A percentile compares a stretch with the other conserved stretches of the same genome.
Conservation (phyloP, 2,888 invertebrate species). For the Acheta domesticus region DNA sequence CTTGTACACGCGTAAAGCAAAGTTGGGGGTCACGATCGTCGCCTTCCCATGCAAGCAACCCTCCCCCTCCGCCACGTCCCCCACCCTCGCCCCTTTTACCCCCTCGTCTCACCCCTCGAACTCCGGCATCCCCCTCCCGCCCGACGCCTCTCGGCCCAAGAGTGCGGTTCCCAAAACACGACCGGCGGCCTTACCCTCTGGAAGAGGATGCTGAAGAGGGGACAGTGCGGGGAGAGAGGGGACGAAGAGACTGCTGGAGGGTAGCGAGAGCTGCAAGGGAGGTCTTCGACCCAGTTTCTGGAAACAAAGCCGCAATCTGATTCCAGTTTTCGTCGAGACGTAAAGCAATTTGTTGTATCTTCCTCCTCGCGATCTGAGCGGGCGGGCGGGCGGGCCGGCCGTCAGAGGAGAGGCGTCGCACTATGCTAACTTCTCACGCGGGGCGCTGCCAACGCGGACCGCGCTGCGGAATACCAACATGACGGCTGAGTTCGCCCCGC, state of each 20-base stretch:
- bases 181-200: not conserved
- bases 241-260: too few species aligned
- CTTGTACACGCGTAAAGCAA: conserved; percentile 8
- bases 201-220: too few species aligned
- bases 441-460: too few species aligned
- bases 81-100: not conserved
- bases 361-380: not conserved
- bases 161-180: not conserved
- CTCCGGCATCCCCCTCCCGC: not conserved
- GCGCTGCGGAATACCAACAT: too few species aligned
- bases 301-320: conserved; percentile 8
- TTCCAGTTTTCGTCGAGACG: not conserved
- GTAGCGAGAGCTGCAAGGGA: not conserved
- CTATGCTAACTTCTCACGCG: too few species aligned
- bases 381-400: not conserved
- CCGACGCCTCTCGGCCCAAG: not conserved
- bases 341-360: not conserved
- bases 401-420: too few species aligned
- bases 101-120: not conserved
- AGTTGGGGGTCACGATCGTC: not conserved
- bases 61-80: not conserved
- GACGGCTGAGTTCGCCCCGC: too few species aligned
- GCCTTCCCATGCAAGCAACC: not conserved
- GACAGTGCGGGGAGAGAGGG: too few species aligned
- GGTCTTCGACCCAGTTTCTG: not conserved